Conservation (phyloP, 2,113 vertebrate genomes). For the Paralichthys olivaceus region DNA sequence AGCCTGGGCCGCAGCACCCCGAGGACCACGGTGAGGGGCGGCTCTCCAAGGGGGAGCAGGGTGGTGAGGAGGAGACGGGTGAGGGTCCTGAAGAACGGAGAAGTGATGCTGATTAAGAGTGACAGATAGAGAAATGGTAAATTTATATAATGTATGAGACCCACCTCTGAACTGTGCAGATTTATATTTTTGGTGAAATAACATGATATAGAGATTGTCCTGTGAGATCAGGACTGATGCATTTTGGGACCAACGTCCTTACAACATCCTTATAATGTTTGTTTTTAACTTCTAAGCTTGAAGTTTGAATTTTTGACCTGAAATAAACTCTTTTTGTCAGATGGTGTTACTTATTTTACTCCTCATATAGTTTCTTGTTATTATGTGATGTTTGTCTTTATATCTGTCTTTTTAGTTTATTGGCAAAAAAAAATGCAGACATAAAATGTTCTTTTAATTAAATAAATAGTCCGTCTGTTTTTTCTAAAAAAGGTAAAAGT, state of each 20-base stretch:
- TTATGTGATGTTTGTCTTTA: background rate
- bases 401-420: too few relatives aligned
- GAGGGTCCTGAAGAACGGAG: slow-evolving; percentile 64
- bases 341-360: background rate
- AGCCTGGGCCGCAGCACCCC: slow-evolving; percentile 53
- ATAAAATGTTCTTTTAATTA: background rate
- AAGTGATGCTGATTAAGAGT: slow-evolving; percentile 43
- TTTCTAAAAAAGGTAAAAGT: too few relatives aligned
- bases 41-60: slow-evolving; percentile 39
- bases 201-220: background rate
- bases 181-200: slow-evolving; percentile 14
- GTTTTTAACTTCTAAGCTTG: background rate
- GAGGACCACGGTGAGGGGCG: slow-evolving; percentile 16
- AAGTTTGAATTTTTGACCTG: background rate
- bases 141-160: slow-evolving; percentile 19
- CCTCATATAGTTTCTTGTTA: background rate
- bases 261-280: background rate
- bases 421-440: too few relatives aligned
- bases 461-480: background rate
- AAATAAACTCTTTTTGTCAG: background rate
- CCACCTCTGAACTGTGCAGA: background rate
- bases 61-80: slow-evolving; percentile 74
- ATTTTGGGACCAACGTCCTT: background rate
- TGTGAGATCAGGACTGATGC: slow-evolving; percentile 8
- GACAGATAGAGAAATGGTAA: slow-evolving; percentile 36